Percentiles rank a stretch among this genome's conserved stretches.
Evolutionary conservation across 2,888 invertebrate species (phyloP).

Genomic region (Operophtera brumata): DNA sequence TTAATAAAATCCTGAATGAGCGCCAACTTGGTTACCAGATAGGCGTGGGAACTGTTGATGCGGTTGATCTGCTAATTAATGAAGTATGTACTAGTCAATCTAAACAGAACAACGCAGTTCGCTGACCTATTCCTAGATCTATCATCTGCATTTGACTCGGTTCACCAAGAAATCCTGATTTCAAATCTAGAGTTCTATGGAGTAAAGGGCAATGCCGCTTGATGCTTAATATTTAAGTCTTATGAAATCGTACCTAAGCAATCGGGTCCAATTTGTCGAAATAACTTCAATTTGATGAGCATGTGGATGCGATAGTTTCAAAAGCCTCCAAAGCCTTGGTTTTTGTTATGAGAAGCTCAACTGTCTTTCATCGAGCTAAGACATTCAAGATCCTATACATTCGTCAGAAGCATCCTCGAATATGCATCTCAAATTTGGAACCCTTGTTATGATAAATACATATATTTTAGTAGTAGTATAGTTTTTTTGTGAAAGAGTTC

Average conservation of each 20-base stretch:
- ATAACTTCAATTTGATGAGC: no score
- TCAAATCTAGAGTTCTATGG: not conserved
- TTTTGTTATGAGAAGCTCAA: no score
- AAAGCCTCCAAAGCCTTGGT: no score
- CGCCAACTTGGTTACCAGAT: not conserved
- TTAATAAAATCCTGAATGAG: not conserved
- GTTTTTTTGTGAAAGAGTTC: no score
- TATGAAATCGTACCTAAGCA: not conserved
- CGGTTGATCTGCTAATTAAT: not conserved
- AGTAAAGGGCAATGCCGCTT: not conserved
- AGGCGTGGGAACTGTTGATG: not conserved
- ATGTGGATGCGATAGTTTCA: no score
- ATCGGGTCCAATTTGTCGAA: constrained; percentile 1
- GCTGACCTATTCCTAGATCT: not conserved
- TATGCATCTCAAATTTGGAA: no score
- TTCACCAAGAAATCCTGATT: not conserved
- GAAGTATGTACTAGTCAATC: not conserved
- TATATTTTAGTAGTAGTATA: no score
- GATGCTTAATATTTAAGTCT: no score
- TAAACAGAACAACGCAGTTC: not conserved
- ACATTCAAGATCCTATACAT: no score
- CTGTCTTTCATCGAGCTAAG: no score
- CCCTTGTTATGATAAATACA: no score
- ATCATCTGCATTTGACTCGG: not conserved
- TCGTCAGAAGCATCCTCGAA: no score